Conservation (phyloP, 2,888 invertebrate genomes). For the Psylliodes chrysocephalus region DNA sequence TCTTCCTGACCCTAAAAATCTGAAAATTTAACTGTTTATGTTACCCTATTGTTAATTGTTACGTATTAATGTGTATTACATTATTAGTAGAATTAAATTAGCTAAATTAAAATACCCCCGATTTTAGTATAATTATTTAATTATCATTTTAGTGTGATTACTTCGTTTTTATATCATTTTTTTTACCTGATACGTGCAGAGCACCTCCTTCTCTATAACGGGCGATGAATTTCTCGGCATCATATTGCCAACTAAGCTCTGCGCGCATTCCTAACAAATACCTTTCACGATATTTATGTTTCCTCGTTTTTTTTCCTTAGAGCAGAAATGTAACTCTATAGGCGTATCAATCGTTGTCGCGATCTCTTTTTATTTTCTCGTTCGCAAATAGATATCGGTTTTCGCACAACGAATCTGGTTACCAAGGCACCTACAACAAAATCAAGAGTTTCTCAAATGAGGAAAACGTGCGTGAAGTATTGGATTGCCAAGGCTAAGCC, state of each 20-base stretch:
- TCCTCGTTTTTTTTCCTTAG: conserved; percentile 24
- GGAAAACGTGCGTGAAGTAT: conserved; percentile 22
- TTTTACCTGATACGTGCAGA: conserved; percentile 75
- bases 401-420: conserved; percentile 19
- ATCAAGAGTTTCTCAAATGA: not conserved
- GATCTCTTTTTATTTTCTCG: conserved; percentile 18
- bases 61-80: too few species aligned
- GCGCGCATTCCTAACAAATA: conserved; percentile 20
- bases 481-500: too few species aligned
- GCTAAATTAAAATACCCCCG: not conserved
- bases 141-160: not conserved
- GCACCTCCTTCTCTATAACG: conserved; percentile 73
- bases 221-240: conserved; percentile 73
- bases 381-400: conserved; percentile 27
- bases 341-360: conserved; percentile 12
- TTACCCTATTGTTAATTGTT: too few species aligned
- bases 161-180: conserved; percentile 1
- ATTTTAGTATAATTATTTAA: too few species aligned
- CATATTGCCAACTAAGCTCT: conserved; percentile 54
- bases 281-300: conserved; percentile 13
- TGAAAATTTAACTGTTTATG: too few species aligned
- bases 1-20: too few species aligned
- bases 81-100: too few species aligned
- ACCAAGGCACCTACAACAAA: conserved; percentile 44
- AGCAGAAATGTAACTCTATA: conserved; percentile 37